A percentile compares a stretch with the other conserved stretches of the same genome.
Conservation (phyloP, 1,140 invertebrate genomes). For the Cotesia chilonis region DNA sequence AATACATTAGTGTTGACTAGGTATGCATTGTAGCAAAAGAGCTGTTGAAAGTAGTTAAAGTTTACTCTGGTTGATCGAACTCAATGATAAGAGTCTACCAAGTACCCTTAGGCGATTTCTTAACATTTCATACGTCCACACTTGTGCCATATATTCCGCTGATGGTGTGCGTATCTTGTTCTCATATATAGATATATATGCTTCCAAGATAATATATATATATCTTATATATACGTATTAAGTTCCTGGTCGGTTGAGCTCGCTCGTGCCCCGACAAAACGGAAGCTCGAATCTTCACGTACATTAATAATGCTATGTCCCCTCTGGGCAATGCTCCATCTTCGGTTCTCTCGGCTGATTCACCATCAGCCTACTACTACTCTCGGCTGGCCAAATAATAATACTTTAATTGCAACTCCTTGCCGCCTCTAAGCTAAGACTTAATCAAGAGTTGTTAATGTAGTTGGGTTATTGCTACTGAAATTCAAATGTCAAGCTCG, state of each 20-base stretch:
- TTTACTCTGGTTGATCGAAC: constrained; percentile 22
- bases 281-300: constrained; percentile 62
- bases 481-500: too few relatives aligned
- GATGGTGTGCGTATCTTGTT: constrained; percentile 18
- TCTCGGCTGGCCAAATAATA: constrained; percentile 45
- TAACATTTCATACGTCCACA: constrained; percentile 3
- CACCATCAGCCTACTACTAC: constrained; percentile 47
- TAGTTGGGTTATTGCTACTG: constrained; percentile 10
- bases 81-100: constrained; percentile 25
- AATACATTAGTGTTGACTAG: too few relatives aligned
- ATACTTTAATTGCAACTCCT: constrained; percentile 57
- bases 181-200: constrained; percentile 1
- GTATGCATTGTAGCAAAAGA: neutral
- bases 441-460: constrained; percentile 37
- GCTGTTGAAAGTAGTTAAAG: constrained; percentile 17
- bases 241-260: constrained; percentile 17
- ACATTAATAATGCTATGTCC: constrained; percentile 65
- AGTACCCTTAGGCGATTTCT: constrained; percentile 16
- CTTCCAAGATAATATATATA: neutral
- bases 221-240: constrained; percentile 7
- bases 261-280: constrained; percentile 43
- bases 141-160: constrained; percentile 23
- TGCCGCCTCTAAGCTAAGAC: constrained; percentile 45
- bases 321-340: constrained; percentile 65
- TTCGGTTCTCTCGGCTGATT: constrained; percentile 42